Percentiles rank a stretch among this genome's conserved stretches.
Conservation (phyloP, 2,888 invertebrate species). For the Amblyjoppa proteus region DNA sequence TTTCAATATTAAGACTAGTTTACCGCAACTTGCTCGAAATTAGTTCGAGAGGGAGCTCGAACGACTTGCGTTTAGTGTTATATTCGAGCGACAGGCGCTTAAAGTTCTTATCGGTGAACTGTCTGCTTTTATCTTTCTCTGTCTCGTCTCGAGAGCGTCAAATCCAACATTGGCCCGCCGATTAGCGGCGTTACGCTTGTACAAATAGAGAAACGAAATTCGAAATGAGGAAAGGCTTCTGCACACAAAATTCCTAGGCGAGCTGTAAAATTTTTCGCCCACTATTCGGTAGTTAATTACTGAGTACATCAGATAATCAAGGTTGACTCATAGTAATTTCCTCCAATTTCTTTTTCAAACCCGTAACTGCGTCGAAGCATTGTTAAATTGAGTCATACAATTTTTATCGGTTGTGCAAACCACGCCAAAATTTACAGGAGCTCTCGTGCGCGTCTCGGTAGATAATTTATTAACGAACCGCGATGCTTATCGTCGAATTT, state of each 20-base stretch:
- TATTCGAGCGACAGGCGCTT: conserved; percentile 1
- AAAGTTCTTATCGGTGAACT: conserved; percentile 13
- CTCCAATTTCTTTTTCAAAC: neutral
- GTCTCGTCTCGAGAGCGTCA: conserved; percentile 13
- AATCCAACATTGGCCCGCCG: conserved; percentile 5
- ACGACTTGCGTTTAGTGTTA: conserved; percentile 37
- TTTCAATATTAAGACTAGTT: conserved; percentile 57
- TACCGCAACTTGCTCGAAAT: neutral
- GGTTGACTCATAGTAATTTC: neutral
- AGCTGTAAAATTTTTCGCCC: neutral
- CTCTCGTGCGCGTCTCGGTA: neutral
- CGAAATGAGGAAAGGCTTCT: neutral
- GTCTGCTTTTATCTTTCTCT: conserved; percentile 9
- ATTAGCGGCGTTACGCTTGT: neutral
- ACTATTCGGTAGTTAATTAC: neutral
- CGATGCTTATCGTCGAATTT: conserved; percentile 21
- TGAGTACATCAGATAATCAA: neutral
- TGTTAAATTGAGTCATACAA: neutral
- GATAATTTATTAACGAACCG: neutral
- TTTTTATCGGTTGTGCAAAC: neutral
- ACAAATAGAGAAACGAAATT: neutral
- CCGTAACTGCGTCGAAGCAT: neutral
- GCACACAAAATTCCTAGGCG: neutral
- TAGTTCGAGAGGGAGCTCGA: neutral
- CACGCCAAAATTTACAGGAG: neutral